A percentile compares a stretch with the other conserved stretches of the same genome.
Conservation (phyloP, 2,797 vertebrate genomes). For the Sparidentex hasta region DNA sequence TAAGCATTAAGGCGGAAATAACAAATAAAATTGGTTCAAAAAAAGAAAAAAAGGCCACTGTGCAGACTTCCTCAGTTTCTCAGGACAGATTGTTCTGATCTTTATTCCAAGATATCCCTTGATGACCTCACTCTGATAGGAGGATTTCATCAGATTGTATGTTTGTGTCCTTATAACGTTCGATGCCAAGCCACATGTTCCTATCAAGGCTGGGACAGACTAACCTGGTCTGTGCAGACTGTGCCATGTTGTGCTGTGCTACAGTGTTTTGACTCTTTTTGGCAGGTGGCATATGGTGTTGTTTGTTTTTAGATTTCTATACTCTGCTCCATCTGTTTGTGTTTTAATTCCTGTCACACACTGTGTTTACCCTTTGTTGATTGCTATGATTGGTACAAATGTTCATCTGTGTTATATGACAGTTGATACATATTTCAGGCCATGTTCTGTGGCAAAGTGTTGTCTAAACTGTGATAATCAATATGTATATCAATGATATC, state of each 20-base stretch:
- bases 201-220: slow-evolving; percentile 40
- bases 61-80: no score
- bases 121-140: slow-evolving; percentile 1
- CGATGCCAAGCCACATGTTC: slow-evolving; percentile 28
- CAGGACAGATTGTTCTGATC: no score
- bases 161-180: slow-evolving; percentile 26
- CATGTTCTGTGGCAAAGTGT: no score
- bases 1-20: no score
- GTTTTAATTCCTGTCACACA: background rate
- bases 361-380: background rate
- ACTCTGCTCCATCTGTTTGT: slow-evolving; percentile 22
- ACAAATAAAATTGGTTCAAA: no score
- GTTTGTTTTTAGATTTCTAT: slow-evolving; percentile 25
- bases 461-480: background rate
- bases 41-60: no score
- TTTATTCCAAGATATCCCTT: background rate
- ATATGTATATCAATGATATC: background rate
- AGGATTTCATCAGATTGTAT: slow-evolving; percentile 36
- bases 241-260: slow-evolving; percentile 19
- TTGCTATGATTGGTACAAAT: background rate
- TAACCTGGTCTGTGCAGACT: slow-evolving; percentile 41
- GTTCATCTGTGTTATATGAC: background rate
- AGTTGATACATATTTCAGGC: background rate
- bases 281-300: slow-evolving; percentile 48
- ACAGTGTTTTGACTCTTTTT: slow-evolving; percentile 12